Evolutionary conservation across 2,113 vertebrate genomes (phyloP).

Genomic region (Hemiscyllium ocellatum): DNA sequence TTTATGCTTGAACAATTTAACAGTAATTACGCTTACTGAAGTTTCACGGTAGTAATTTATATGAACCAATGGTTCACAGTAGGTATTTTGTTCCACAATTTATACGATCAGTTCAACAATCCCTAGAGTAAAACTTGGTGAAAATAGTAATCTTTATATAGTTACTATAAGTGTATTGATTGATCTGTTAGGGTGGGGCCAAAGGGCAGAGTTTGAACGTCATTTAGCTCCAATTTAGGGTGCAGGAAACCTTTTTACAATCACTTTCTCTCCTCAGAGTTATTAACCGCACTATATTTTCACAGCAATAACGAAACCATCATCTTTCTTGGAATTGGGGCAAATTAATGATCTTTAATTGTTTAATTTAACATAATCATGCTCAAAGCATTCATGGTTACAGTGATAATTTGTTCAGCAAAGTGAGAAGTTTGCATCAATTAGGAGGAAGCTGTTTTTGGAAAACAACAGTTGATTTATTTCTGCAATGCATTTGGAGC

Average conservation of each 20-base stretch:
- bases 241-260: background rate
- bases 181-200: background rate
- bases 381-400: background rate
- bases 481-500: background rate
- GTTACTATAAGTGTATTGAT: constrained; percentile 13
- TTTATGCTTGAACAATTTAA: constrained; percentile 44
- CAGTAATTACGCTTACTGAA: constrained; percentile 46
- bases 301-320: background rate
- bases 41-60: constrained; percentile 42
- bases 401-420: background rate
- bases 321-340: background rate
- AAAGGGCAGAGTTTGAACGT: background rate
- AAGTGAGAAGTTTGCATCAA: constrained; percentile 7
- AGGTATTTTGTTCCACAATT: constrained; percentile 47
- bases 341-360: background rate
- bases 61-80: constrained; percentile 39
- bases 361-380: constrained; percentile 12
- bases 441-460: background rate
- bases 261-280: background rate
- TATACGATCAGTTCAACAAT: constrained; percentile 43
- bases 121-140: constrained; percentile 40
- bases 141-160: background rate
- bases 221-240: background rate
- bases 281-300: background rate
- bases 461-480: background rate